Evolutionary conservation across 2,113 vertebrate genomes (phyloP), one percentile per base, ranked within the genome.

Genomic region (Eurystomus gularis): DNA sequence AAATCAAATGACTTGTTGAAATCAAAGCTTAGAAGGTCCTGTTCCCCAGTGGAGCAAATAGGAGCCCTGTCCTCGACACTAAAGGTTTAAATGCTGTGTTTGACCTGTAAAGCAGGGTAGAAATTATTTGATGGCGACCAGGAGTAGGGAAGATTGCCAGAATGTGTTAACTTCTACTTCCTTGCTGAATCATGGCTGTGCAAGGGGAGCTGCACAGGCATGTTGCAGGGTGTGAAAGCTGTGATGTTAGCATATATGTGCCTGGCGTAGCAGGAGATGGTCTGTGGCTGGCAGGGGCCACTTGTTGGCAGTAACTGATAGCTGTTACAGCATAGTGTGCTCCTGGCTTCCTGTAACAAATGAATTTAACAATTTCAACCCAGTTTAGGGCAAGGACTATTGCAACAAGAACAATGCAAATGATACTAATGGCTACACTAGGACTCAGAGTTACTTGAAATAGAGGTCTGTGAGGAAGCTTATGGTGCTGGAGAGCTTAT

Each of bases 181-280:
- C 23, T 17, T 55, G 25, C 26, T 5, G 4, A 42, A 24, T 58
- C 6, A 1, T 15, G 44, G 21, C 13, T 81, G 35, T 37, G 51
- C 24, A 20, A 10, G 9, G 10, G 52, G 16, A n/a, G 44, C 18
- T 55, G 51, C 62, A 17, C 13, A 17, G 64, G n/a, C 15, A 35
- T 0, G 0, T 24, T 66, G 21, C 29, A n/a, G 20, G 19, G 37
- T 31, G 60, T 77, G 44, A 40, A 26, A 48, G 33, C n/a, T 4
- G 17, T 11, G 26, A 33, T 51, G 64, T 33, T 44, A 6, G 6
- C 24, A 4, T 6, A 0, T 6, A 5, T 2, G 29, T 61, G 51
- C 51, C 49, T 28, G 23, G n/a, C n/a, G 28, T 10, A 35, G 48
- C 28, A n/a, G 48, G 60, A 55, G 19, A 4, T 13, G 19, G 28